Evolutionary conservation across 2,888 invertebrate genomes (phyloP).

Genomic region (Dilophus febrilis): DNA sequence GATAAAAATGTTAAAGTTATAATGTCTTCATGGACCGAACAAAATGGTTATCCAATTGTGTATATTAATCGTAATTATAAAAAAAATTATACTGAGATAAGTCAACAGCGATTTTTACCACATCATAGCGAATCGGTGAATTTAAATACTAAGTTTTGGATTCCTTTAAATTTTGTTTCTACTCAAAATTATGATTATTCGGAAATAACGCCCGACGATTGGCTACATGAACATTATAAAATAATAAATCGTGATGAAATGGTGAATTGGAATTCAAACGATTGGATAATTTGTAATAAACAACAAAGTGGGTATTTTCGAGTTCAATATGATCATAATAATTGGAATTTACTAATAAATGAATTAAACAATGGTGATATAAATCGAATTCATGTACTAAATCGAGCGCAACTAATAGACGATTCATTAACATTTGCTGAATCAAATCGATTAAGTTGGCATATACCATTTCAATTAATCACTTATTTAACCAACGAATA

Average conservation of each 20-base stretch:
- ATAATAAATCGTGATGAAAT: background rate
- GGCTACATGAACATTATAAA: slow-evolving; percentile 1
- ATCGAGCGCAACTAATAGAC: slow-evolving; percentile 72
- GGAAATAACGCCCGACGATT: slow-evolving; percentile 16
- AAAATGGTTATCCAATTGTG: slow-evolving; percentile 36
- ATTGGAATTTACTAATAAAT: slow-evolving; percentile 48
- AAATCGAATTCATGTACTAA: slow-evolving; percentile 48
- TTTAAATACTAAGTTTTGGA: slow-evolving; percentile 17
- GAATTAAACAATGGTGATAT: slow-evolving; percentile 13
- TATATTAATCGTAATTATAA: slow-evolving; percentile 17
- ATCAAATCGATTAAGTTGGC: background rate
- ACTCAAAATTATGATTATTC: slow-evolving; percentile 20
- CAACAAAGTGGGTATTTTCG: slow-evolving; percentile 37
- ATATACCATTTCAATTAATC: slow-evolving; percentile 32
- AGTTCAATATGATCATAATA: slow-evolving; percentile 49
- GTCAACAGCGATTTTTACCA: background rate
- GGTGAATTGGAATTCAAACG: background rate
- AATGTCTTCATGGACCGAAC: slow-evolving; percentile 37
- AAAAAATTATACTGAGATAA: background rate
- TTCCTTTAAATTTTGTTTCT: slow-evolving; percentile 23
- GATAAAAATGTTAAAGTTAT: slow-evolving; percentile 26
- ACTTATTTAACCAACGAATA: slow-evolving; percentile 42
- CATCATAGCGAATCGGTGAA: background rate
- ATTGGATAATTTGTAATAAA: slow-evolving; percentile 34
- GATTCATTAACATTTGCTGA: slow-evolving; percentile 46